Evolutionary conservation across 2,888 invertebrate species (phyloP).

Genomic region (Lepeophtheirus nordmannii): DNA sequence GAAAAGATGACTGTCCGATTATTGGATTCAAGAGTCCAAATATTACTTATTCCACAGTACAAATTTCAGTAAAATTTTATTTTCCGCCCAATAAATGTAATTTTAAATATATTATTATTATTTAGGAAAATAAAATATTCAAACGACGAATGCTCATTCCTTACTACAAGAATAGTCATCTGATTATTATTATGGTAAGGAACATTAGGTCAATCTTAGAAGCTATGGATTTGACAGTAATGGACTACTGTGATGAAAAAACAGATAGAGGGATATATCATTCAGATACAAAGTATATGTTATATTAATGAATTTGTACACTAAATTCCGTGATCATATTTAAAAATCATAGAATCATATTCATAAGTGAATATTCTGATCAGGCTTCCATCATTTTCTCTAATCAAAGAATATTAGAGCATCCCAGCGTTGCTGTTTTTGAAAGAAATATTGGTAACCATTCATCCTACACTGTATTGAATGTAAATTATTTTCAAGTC

Average conservation of each 20-base stretch:
- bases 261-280: not conserved
- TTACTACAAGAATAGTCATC: not conserved
- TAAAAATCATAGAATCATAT: not conserved
- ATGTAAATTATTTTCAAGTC: not conserved
- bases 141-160: slow-evolving; percentile 5
- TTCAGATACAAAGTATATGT: not conserved
- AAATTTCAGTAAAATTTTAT: not conserved
- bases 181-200: not conserved
- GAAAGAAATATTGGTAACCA: not conserved
- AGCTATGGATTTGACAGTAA: not conserved
- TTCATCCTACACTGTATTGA: not conserved
- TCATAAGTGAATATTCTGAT: not conserved
- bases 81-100: not conserved
- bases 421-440: not conserved
- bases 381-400: slow-evolving; percentile 3
- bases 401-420: not conserved
- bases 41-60: not conserved
- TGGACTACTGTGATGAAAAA: slow-evolving; percentile 3
- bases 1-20: not conserved
- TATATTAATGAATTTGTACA: not conserved
- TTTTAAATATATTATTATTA: not conserved
- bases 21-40: not conserved
- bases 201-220: not conserved
- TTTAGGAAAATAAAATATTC: not conserved
- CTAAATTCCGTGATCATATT: not conserved